Percentiles rank a stretch among this genome's conserved stretches.
Conservation (phyloP, 2,797 vertebrate genomes). For the Anolis apletophallus region DNA sequence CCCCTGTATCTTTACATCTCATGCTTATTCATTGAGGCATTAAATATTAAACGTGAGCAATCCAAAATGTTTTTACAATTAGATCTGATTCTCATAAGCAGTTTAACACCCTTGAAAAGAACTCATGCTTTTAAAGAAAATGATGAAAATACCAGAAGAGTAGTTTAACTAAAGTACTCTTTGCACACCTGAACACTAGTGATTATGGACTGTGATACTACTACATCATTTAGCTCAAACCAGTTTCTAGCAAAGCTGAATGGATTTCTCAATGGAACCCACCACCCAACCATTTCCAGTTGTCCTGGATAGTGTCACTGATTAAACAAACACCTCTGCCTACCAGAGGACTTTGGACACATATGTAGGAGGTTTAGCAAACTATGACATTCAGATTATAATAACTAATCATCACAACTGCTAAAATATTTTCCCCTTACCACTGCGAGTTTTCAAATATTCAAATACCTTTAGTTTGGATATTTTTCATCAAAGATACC, state of each 20-base stretch:
- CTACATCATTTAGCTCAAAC: neutral
- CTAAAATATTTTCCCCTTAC: neutral
- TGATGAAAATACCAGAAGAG: neutral
- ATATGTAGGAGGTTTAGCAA: neutral
- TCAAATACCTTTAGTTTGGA: too few species aligned
- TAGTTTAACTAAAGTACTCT: neutral
- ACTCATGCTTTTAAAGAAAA: neutral
- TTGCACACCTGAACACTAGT: neutral
- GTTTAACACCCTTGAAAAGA: neutral
- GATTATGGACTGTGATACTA: neutral
- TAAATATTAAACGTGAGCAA: neutral
- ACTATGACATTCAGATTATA: neutral
- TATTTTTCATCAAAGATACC: constrained; percentile 40
- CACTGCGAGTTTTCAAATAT: too few species aligned
- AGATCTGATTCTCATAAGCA: neutral
- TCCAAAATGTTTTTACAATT: neutral
- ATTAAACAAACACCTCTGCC: neutral
- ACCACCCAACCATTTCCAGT: neutral
- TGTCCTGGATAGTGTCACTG: neutral
- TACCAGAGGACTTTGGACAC: neutral
- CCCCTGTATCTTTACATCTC: neutral
- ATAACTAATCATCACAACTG: neutral
- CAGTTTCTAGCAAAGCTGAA: neutral
- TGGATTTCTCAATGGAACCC: neutral
- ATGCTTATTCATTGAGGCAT: neutral